Base-by-base conservation (phyloP, 92 coral and sea anemone genomes). In the Chrysogorgia sp. region DNA sequence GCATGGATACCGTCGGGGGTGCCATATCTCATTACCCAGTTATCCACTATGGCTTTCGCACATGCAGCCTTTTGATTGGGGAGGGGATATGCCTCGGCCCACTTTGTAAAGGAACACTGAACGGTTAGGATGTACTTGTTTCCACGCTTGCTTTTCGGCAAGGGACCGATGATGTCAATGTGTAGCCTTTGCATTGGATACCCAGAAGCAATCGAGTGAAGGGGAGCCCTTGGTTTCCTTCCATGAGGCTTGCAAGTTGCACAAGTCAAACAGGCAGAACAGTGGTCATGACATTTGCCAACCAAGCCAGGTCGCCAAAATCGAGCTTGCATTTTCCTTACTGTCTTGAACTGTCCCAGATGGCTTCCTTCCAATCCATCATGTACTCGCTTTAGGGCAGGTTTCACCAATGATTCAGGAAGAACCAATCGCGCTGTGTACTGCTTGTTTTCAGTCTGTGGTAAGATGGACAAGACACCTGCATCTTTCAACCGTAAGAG, bases 131-230 rank as follows among this genome's bases (percentile, higher is more conserved):
- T 5, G 26, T 52, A 52, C 9, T 17, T 7, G 83, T 79, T 12
- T 88, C 90, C 26, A 9, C 63, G 60, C 69, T 37, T 68, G 1
- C 88, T 29, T 64, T 75, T 56, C 14, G 86, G 92, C 53, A 89
- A 19, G 1, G 83, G 88, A 9, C 84, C 88, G 45, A 79, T 61
- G 0, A 86, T 83, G 63, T 89, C 86, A 28, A 77, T 83, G 37
- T 89, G 90, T 29, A 79, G 33, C 2, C 90, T 31, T 41, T 89
- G 83, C 80, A 82, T 52, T 1, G 90, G 88, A 34, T 71, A 47
- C 24, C 57, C 66, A 24, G 87, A 80, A 40, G 89, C 63, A 24
- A 77, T 70, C 20, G 84, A 59, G 20, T 67, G 83, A 68, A 82
- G 48, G n/a, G 76, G 90, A 12, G 87, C 90, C 55, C 37, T 62